Conservation (phyloP, 2,113 vertebrate species). For the Calyptommatus sinebrachiatus region DNA sequence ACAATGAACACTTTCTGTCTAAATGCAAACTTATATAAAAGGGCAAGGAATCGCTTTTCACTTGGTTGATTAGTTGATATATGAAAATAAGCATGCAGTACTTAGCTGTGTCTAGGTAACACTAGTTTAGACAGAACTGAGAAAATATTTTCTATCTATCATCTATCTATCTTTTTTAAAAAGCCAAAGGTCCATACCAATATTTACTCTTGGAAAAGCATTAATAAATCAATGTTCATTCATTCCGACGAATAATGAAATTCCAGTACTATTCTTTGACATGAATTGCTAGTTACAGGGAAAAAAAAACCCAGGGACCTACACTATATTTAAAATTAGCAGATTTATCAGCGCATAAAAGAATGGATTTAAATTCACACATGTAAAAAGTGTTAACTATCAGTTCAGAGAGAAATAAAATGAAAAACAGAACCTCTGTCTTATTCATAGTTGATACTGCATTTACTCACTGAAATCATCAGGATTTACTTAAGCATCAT, state of each 20-base stretch:
- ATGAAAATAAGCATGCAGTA: background rate
- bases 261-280: background rate
- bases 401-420: too few species aligned
- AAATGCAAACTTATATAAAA: background rate
- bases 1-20: background rate
- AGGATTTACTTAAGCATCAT: too few species aligned
- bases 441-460: too few species aligned
- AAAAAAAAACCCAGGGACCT: background rate
- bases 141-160: background rate
- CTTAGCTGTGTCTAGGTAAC: background rate
- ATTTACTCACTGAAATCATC: too few species aligned
- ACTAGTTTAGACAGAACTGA: background rate
- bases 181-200: background rate
- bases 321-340: background rate
- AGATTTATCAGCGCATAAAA: background rate
- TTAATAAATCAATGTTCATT: background rate
- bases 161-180: too few species aligned
- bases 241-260: background rate
- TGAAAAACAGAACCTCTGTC: too few species aligned
- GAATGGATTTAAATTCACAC: background rate
- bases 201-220: background rate
- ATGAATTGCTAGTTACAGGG: background rate
- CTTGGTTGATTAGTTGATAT: background rate
- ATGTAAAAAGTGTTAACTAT: too few species aligned
- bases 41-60: background rate